A percentile compares a stretch with the other conserved stretches of the same genome.
Conservation (phyloP, 2,888 invertebrate species). For the Axea sp. region DNA sequence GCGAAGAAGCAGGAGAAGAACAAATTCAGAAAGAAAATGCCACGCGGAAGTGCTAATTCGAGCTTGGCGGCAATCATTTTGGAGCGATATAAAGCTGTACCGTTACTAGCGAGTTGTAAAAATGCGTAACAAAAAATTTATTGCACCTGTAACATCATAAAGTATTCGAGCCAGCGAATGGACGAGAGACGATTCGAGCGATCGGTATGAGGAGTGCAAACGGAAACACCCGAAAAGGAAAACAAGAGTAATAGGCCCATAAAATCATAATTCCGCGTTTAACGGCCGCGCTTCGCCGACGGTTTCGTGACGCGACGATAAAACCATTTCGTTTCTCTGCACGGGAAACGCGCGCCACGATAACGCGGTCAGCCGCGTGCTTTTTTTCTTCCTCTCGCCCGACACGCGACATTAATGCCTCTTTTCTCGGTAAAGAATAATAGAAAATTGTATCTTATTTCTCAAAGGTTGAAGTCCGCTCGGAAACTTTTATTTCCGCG, state of each 20-base stretch:
- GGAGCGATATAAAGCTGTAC: too few species aligned
- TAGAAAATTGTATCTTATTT: conserved; percentile 16
- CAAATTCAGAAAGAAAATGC: too few species aligned
- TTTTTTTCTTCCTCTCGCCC: not conserved
- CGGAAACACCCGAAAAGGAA: conserved; percentile 10
- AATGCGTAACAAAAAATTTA: too few species aligned
- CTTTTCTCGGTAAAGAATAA: conserved; percentile 16
- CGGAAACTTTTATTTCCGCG: too few species aligned
- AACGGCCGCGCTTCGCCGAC: not conserved
- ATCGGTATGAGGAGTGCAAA: conserved; percentile 6
- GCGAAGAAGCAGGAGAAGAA: too few species aligned
- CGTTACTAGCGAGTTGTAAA: too few species aligned
- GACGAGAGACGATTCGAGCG: not conserved
- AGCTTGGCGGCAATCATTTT: too few species aligned
- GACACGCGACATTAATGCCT: conserved; percentile 9
- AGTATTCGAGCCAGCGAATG: not conserved
- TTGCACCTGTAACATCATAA: not conserved
- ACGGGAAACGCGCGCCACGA: conserved; percentile 3
- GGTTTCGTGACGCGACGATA: conserved; percentile 10
- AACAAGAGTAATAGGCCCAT: conserved; percentile 13
- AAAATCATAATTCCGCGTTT: conserved; percentile 20
- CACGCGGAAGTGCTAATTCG: too few species aligned
- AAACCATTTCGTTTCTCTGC: conserved; percentile 7
- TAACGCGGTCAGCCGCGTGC: conserved; percentile 11
- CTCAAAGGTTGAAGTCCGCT: too few species aligned